Percentiles rank a stretch among this genome's conserved stretches.
These are phyloP conservation scores for Iguana delicatissima DNA, from an alignment of 2,797 vertebrate species.

Conservation along the genomic window DNA sequence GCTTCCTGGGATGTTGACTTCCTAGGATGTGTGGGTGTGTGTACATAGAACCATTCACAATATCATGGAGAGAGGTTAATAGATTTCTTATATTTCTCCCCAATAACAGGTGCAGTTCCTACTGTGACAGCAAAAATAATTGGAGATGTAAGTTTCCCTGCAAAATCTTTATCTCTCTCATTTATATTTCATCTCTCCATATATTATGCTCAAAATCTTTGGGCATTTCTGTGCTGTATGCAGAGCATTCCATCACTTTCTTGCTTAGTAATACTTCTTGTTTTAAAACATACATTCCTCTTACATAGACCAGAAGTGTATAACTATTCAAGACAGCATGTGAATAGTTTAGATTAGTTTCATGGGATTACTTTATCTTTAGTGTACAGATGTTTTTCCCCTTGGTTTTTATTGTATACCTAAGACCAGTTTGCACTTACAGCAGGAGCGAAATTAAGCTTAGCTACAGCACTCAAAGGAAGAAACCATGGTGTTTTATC, in stretches of 20 bases:
- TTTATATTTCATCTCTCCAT: background rate
- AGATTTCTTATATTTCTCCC: background rate
- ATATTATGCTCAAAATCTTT: conserved; percentile 21
- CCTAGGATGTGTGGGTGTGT: background rate
- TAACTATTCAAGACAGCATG: background rate
- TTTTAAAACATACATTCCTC: background rate
- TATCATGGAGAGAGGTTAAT: background rate
- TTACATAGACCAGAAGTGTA: background rate
- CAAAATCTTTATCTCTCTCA: conserved; percentile 8
- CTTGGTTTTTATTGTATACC: background rate
- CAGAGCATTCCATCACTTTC: background rate
- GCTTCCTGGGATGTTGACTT: background rate
- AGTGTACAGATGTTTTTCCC: background rate
- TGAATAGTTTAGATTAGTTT: background rate
- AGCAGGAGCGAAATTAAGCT: background rate
- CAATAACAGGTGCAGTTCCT: conserved; percentile 84
- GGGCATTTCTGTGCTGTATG: background rate
- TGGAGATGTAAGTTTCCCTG: conserved; percentile 87
- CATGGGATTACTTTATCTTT: background rate
- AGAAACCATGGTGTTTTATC: background rate
- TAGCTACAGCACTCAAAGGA: background rate
- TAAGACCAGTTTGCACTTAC: background rate
- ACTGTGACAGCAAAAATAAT: conserved; percentile 85
- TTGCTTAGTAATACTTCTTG: background rate
- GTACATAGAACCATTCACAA: background rate